A percentile compares a stretch with the other conserved stretches of the same genome.
phyloP scores from a whole-genome alignment of 2,888 invertebrate species.

The Prosapia bicincta region DNA sequence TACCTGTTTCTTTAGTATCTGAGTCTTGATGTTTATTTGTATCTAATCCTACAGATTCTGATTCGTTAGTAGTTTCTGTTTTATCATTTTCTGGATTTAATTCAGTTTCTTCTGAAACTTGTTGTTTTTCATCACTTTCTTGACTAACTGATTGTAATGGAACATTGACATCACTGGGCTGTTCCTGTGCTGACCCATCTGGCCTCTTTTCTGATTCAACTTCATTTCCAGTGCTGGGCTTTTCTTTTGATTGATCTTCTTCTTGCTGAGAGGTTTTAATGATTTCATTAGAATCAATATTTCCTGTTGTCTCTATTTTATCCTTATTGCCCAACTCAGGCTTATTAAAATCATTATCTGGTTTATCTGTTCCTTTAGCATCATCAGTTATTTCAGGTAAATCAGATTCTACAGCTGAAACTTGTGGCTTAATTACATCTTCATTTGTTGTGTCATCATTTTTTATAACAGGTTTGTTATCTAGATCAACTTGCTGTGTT shows the following conservation, averaged over 20 bases:
- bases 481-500: conserved; percentile 26
- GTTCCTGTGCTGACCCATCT: not conserved
- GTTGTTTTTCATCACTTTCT: not conserved
- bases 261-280: not conserved
- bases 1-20: not conserved
- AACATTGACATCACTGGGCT: not conserved
- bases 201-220: not conserved
- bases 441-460: conserved; percentile 36
- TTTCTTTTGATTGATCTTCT: not conserved
- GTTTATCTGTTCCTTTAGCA: conserved; percentile 21
- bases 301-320: not conserved
- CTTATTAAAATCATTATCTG: conserved; percentile 30
- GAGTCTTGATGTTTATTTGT: not conserved
- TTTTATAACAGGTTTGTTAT: conserved; percentile 34
- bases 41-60: not conserved
- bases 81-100: not conserved
- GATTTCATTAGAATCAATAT: not conserved
- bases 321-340: conserved; percentile 20
- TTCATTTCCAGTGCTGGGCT: not conserved
- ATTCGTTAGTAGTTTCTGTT: not conserved
- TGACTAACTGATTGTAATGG: not conserved
- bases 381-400: conserved; percentile 22
- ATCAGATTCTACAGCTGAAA: not conserved
- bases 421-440: conserved; percentile 3
- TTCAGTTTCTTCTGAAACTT: not conserved